These are phyloP conservation scores for Echinometra lucunter DNA, from an alignment of 53 echinoderm and acorn worm genomes.

Conservation along the genomic window DNA sequence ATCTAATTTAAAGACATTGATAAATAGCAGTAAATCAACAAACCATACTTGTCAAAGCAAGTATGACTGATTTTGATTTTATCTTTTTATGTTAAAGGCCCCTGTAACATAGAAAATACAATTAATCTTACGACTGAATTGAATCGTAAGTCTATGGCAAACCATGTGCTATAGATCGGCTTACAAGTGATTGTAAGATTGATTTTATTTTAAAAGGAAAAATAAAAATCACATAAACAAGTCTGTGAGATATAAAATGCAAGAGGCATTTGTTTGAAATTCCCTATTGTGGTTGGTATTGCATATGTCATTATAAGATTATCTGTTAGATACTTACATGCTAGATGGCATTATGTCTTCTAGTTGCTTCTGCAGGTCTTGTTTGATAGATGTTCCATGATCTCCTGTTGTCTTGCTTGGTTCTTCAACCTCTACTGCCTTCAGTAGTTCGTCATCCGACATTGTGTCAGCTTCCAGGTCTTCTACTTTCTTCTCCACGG, in stretches of 20 bases:
- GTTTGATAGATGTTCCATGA: constrained; percentile 79
- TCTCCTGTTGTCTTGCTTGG: constrained; percentile 34
- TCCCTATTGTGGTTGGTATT: background rate
- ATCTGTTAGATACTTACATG: constrained; percentile 74
- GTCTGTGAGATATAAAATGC: background rate
- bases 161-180: too few species aligned
- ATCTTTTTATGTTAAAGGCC: too few species aligned
- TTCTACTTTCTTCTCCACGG: constrained; percentile 50
- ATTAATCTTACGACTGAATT: too few species aligned
- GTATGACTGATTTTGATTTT: too few species aligned
- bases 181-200: too few species aligned
- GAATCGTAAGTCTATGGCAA: too few species aligned
- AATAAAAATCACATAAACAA: background rate
- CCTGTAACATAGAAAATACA: too few species aligned
- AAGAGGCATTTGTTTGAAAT: background rate
- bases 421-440: constrained; percentile 79
- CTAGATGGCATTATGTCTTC: constrained; percentile 91
- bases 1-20: too few species aligned
- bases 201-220: too few species aligned
- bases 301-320: background rate
- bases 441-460: constrained; percentile 86
- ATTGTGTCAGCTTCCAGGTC: constrained; percentile 61
- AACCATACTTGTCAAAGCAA: too few species aligned
- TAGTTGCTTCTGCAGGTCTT: constrained; percentile 92
- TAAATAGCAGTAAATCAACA: too few species aligned